Evolutionary conservation across 2,797 vertebrate genomes (phyloP), one percentile per base, ranked within the genome.

Genomic region (Pogoniulus pusillus): DNA sequence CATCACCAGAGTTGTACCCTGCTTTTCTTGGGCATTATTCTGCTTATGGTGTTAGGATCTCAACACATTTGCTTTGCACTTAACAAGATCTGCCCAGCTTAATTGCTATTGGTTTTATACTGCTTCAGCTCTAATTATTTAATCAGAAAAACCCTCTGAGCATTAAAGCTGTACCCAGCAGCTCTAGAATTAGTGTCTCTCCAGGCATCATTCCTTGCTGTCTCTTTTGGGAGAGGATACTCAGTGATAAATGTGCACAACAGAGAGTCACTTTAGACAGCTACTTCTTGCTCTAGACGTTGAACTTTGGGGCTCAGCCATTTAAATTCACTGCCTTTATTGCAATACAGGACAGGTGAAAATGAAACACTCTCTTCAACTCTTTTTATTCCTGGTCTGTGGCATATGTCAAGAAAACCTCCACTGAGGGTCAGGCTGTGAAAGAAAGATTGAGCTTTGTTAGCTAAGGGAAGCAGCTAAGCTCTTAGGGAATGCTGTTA

Each of bases 401-500:
- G 3, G 27, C 7, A 6, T 6, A 27, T 51, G 66, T 68, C 60
- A 83, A 91, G 66, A 77, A 82, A 84, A 90, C 16, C 64, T 77
- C 35, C n/a, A 68, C 20, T 89, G 62, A 76, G 87, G 19, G 19
- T 79, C n/a, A 55, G 30, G 49, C 64, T 68, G 29, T 35, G 65
- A 64, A 79, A 82, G 74, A 65, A 76, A 70, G 27, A 51, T 51
- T 62, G 41, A 24, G 51, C 64, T 71, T 53, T 41, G 43, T 47
- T 47, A 1, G 14, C 68, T 58, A 88, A 90, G 51, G 30, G 91
- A 90, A 90, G 59, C 41, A 39, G 23, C n/a, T 9, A 69, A 69
- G 41, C 43, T 85, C 78, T 75, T 62, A 91, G 82, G 73, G 81
- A 88, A 90, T 92, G 81, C 12, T 86, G 54, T 84, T 89, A 45